Percentiles rank a stretch among this genome's conserved stretches.
Evolutionary conservation across 2,888 invertebrate species (phyloP).

Genomic region (Notodonta ziczac): DNA sequence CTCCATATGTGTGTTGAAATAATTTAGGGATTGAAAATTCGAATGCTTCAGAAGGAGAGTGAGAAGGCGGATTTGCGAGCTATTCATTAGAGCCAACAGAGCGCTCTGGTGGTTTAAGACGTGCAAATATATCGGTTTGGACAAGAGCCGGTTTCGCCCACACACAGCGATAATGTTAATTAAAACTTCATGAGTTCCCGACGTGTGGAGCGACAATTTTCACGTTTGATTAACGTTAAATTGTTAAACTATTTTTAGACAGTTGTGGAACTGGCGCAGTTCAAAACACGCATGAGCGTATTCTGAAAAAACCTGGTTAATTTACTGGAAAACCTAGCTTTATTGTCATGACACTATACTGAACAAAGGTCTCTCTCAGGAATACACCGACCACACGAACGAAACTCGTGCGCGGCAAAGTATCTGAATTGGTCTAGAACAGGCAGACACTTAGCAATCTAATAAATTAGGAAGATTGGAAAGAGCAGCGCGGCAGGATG

Average conservation of each 20-base stretch:
- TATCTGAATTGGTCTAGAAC: slow-evolving; percentile 14
- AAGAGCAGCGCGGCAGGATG: slow-evolving; percentile 63
- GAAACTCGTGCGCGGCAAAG: not conserved
- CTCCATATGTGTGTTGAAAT: slow-evolving; percentile 68
- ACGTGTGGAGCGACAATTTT: slow-evolving; percentile 45
- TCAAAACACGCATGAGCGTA: too few relatives aligned
- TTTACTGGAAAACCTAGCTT: too few relatives aligned
- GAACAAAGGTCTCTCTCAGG: not conserved
- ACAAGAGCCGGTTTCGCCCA: slow-evolving; percentile 47
- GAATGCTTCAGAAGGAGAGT: slow-evolving; percentile 4
- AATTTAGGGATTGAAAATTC: slow-evolving; percentile 52
- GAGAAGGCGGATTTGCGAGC: slow-evolving; percentile 42
- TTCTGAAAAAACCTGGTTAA: too few relatives aligned
- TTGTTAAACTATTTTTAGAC: slow-evolving; percentile 38
- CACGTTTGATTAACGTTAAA: slow-evolving; percentile 53
- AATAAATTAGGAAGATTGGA: slow-evolving; percentile 39
- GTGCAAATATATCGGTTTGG: slow-evolving; percentile 31
- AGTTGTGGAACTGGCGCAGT: not conserved
- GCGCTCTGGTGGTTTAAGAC: slow-evolving; percentile 16
- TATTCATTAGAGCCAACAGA: slow-evolving; percentile 24
- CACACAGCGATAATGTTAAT: slow-evolving; percentile 58
- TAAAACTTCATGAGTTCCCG: slow-evolving; percentile 49
- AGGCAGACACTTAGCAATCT: slow-evolving; percentile 21
- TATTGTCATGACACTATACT: too few relatives aligned
- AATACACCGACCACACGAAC: not conserved